Conservation (phyloP, 2,888 invertebrate species). For the Acanthosepion esculentum region DNA sequence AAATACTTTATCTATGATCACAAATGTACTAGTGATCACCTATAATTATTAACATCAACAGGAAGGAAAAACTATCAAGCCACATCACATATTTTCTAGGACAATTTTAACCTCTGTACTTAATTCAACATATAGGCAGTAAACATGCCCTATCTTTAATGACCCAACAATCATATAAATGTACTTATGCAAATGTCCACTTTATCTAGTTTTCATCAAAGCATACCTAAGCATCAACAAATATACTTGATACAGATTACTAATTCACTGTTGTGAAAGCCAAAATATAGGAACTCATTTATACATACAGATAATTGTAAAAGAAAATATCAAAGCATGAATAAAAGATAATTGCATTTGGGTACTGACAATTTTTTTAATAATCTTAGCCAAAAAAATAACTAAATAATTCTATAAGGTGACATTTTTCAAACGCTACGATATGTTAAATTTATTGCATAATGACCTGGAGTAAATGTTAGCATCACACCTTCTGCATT, state of each 20-base stretch:
- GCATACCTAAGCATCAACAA: not conserved
- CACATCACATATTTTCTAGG: not conserved
- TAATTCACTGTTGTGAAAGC: not conserved
- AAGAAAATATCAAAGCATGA: not conserved
- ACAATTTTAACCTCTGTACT: not conserved
- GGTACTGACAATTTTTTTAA: not conserved
- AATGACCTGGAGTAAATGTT: not conserved
- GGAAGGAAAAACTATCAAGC: not conserved
- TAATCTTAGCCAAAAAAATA: not conserved
- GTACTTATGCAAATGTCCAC: not conserved
- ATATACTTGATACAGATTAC: not conserved
- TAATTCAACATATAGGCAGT: not conserved
- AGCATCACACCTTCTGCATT: not conserved
- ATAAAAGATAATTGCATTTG: not conserved
- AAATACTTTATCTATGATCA: not conserved
- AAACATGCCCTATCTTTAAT: not conserved
- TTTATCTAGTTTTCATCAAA: not conserved
- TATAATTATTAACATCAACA: not conserved
- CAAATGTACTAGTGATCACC: not conserved
- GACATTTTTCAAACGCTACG: not conserved
- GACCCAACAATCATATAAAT: not conserved
- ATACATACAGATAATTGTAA: not conserved
- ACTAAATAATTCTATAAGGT: not conserved
- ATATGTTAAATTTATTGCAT: not conserved
- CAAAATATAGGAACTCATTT: not conserved